These are phyloP conservation scores for Drosophila dunni DNA, from an alignment of 1,140 invertebrate genomes.

Conservation along the genomic window DNA sequence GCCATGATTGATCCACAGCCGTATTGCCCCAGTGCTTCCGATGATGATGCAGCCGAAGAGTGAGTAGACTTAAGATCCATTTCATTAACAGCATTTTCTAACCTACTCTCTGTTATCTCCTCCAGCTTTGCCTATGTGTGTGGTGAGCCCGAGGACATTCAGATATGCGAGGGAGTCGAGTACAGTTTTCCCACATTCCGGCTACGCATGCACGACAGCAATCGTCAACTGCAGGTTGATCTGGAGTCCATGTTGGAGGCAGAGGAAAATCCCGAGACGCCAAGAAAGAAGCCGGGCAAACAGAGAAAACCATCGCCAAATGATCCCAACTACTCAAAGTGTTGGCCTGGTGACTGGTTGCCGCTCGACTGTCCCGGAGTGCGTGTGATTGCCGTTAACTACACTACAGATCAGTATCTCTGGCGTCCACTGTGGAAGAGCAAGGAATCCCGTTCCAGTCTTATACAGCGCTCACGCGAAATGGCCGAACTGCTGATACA, in stretches of 20 bases:
- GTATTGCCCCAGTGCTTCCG: conserved; percentile 46
- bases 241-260: conserved; percentile 66
- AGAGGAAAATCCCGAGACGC: conserved; percentile 22
- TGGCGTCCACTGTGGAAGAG: conserved; percentile 89
- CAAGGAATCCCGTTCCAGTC: conserved; percentile 87
- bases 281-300: conserved; percentile 35
- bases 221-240: conserved; percentile 52
- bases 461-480: conserved; percentile 88
- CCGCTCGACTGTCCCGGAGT: conserved; percentile 88
- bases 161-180: conserved; percentile 78
- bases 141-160: conserved; percentile 68
- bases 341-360: conserved; percentile 90
- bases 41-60: conserved; percentile 58
- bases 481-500: conserved; percentile 87
- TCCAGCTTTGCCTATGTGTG: conserved; percentile 69
- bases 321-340: conserved; percentile 86
- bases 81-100: too few species aligned
- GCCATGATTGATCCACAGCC: conserved; percentile 15
- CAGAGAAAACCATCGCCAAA: conserved; percentile 57
- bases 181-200: conserved; percentile 83
- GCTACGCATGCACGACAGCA: conserved; percentile 73
- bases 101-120: background rate
- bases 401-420: conserved; percentile 89
- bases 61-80: conserved; percentile 20
- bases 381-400: conserved; percentile 89